Base-by-base conservation (phyloP, 1,140 invertebrate species). In the Drosophila kanapiae region DNA sequence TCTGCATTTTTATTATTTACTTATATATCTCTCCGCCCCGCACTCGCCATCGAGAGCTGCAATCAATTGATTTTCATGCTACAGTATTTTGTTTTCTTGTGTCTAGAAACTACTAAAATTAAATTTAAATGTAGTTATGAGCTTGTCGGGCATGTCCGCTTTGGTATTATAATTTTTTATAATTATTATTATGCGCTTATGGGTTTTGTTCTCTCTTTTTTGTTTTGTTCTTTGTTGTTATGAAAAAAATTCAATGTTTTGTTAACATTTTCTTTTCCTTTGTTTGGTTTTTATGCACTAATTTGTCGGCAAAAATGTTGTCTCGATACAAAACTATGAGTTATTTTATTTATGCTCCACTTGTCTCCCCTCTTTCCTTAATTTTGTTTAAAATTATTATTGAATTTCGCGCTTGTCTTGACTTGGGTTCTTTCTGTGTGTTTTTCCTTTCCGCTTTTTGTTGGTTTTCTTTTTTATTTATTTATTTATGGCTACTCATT, bases 81-180 rank as follows among this genome's bases (percentile, higher is more conserved):
- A 88, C 84, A 90, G 82, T 88, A 88, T 88, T 83, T 49, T 18
- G 47, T 49, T 48, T 53, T 87, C 75, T 78, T 80, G 85, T 90
- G 84, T 90, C 84, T 88, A 88, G 85, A 84, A 88, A 90, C 84
- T 88, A 88, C 85, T 90, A 90, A 88, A 88, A 88, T 90, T 90
- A 90, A 88, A 88, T 90, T 88, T 90, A 88, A 88, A 90, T 90
- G 80, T 88, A 88, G 85, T 84, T 88, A 90, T 88, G 80, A 90
- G 78, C 54, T 81, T 70, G 27, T 53, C 48, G 40, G 53, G 43
- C 69, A 62, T 67, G 49, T 74, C 35, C 48, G 48, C 31, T 23
- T 42, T 76, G 48, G 60, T 87, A 78, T 88, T 87, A 64, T 82
- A 78, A 77, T 82, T 69, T 65, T 74, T 79, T 80, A 79, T 79